These are phyloP conservation scores for Caenorhabditis panamensis DNA, from an alignment of 2,888 invertebrate genomes.

Conservation along the genomic window DNA sequence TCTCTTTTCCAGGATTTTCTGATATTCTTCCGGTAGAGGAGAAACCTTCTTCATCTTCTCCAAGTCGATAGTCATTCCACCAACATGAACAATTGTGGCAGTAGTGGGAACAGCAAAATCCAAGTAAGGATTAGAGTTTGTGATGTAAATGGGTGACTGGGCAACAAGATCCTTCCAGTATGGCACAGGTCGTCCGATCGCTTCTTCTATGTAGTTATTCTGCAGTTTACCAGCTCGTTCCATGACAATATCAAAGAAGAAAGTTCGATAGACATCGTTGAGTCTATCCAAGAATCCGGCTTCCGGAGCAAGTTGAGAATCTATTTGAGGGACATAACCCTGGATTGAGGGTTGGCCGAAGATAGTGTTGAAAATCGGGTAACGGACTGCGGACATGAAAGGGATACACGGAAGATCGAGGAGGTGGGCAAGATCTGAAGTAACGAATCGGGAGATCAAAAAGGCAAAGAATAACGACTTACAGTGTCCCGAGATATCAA, in stretches of 20 bases:
- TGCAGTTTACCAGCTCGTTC: constrained; percentile 7
- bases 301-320: constrained; percentile 13
- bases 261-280: constrained; percentile 22
- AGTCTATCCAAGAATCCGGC: constrained; percentile 35
- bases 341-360: constrained; percentile 28
- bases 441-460: too few relatives aligned
- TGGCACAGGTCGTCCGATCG: constrained; percentile 16
- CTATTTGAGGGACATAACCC: constrained; percentile 26
- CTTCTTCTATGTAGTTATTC: constrained; percentile 17
- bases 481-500: constrained; percentile 45
- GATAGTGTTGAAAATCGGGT: constrained; percentile 3
- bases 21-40: constrained; percentile 37
- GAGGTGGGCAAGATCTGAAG: constrained; percentile 30
- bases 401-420: constrained; percentile 32
- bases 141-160: constrained; percentile 33
- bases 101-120: constrained; percentile 39
- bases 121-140: constrained; percentile 40
- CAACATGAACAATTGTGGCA: constrained; percentile 25
- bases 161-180: constrained; percentile 31
- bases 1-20: constrained; percentile 36
- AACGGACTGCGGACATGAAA: constrained; percentile 38
- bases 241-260: not conserved
- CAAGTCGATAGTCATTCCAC: constrained; percentile 38
- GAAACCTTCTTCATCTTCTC: constrained; percentile 27
- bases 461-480: too few relatives aligned